Base-by-base conservation (phyloP, 1,140 invertebrate species). In the Microplitis demolitor region DNA sequence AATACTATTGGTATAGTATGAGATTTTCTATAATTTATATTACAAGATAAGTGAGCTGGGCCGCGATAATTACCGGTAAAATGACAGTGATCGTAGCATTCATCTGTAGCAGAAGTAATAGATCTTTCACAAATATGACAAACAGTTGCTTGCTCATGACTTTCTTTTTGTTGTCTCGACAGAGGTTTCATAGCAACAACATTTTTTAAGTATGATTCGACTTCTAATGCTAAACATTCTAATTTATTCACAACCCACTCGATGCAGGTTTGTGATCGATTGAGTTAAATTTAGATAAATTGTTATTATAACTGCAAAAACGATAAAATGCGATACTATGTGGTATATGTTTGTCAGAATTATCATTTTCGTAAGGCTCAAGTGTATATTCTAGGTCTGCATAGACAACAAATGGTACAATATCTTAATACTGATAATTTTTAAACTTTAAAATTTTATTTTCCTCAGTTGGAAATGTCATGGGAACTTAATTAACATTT, bases 41-140 rank as follows among this genome's bases (percentile, higher is more conserved):
- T 87, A 73, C 83, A 86, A 13, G 33, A 34, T 9, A 77, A 67
- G 78, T 87, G 84, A 0, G 83, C 83, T n/a, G 75, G 35, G 14
- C 81, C 81, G 71, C 84, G 67, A 78, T 79, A 79, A 70, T 75
- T 64, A 13, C 78, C 82, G 33, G 77, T 85, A 4, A 82, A 74
- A 75, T 85, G 82, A 76, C 74, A 74, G 77, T 85, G 83, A 73
- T 86, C 81, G 24, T 37, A 33, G 8, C 80, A 75, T 73, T 76
- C 77, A 69, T 71, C 63, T n/a, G 77, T 60, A 64, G 62, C 53
- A 33, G 34, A 6, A 3, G 24, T 11, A 50, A 79, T 78, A 34
- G 58, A 31, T 68, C 76, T 75, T 39, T 75, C 54, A 68, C 79
- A 79, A 69, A 79, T 78, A 63, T 72, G 66, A 74, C 77, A 79